Evolutionary conservation across 2,888 invertebrate species (phyloP).

Genomic region (Blera fallax): DNA sequence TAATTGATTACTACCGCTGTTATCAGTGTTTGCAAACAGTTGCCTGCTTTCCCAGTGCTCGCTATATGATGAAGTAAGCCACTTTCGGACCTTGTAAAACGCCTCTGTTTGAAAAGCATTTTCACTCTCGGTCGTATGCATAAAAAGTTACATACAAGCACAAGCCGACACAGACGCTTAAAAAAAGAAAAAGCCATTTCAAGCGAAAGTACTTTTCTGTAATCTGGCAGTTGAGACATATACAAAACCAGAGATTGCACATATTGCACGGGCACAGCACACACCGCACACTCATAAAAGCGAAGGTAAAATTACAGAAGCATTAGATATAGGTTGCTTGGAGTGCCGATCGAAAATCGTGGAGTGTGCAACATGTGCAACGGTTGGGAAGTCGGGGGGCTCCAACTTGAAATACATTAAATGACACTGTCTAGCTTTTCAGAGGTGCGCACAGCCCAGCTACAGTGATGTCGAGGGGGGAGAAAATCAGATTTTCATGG

Average conservation of each 20-base stretch:
- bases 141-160: background rate
- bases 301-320: constrained; percentile 40
- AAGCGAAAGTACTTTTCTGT: constrained; percentile 44
- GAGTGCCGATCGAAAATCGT: constrained; percentile 11
- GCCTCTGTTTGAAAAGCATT: background rate
- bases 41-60: constrained; percentile 24
- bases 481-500: background rate
- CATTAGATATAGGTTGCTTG: background rate
- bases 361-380: constrained; percentile 38
- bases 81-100: constrained; percentile 12
- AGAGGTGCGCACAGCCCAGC: background rate
- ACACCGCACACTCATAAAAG: constrained; percentile 27
- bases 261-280: constrained; percentile 1
- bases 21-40: constrained; percentile 32
- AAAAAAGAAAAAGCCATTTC: constrained; percentile 23
- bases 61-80: background rate
- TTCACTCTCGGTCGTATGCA: background rate
- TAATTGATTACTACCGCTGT: constrained; percentile 52
- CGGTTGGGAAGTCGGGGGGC: background rate
- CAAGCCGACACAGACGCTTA: background rate
- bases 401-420: constrained; percentile 32
- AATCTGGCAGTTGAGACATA: constrained; percentile 41
- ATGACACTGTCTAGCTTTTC: background rate
- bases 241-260: constrained; percentile 42
- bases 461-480: background rate